A percentile compares a stretch with the other conserved stretches of the same genome.
Conservation (phyloP, 2,113 vertebrate genomes). For the Notarius lentiginosus region DNA sequence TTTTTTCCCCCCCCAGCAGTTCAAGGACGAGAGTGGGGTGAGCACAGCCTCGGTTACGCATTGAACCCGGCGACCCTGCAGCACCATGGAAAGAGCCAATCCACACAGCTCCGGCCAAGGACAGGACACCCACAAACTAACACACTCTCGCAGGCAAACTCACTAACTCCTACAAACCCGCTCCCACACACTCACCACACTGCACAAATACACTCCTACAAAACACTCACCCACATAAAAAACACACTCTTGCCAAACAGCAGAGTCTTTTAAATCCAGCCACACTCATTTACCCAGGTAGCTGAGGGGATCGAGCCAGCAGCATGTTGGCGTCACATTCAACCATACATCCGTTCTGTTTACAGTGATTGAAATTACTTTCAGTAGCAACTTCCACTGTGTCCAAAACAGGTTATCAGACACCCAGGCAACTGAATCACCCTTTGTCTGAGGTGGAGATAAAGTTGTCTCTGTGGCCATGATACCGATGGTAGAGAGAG, state of each 20-base stretch:
- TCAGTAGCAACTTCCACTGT: constrained; percentile 54
- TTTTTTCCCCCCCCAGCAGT: constrained; percentile 58
- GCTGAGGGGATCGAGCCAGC: background rate
- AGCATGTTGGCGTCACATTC: background rate
- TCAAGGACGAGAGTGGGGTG: constrained; percentile 72
- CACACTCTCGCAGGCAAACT: constrained; percentile 38
- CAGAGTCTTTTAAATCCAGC: constrained; percentile 45
- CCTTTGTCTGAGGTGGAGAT: constrained; percentile 59
- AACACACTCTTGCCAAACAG: constrained; percentile 47
- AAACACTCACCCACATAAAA: constrained; percentile 31
- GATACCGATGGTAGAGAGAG: constrained; percentile 43
- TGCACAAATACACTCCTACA: constrained; percentile 32
- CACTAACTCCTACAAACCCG: constrained; percentile 19
- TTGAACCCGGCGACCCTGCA: constrained; percentile 71
- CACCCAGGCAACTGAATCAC: constrained; percentile 52
- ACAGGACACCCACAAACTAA: constrained; percentile 43
- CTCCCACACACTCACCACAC: constrained; percentile 27
- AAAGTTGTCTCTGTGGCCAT: constrained; percentile 51
- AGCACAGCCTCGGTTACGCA: constrained; percentile 59
- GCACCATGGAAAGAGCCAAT: constrained; percentile 64
- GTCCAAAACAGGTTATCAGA: constrained; percentile 57
- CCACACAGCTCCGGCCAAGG: constrained; percentile 44
- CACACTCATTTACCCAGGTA: constrained; percentile 42
- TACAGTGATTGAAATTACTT: constrained; percentile 57
- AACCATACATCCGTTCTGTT: constrained; percentile 53